Base-by-base conservation (phyloP, 2,888 invertebrate species). In the Tachystola acroxantha region DNA sequence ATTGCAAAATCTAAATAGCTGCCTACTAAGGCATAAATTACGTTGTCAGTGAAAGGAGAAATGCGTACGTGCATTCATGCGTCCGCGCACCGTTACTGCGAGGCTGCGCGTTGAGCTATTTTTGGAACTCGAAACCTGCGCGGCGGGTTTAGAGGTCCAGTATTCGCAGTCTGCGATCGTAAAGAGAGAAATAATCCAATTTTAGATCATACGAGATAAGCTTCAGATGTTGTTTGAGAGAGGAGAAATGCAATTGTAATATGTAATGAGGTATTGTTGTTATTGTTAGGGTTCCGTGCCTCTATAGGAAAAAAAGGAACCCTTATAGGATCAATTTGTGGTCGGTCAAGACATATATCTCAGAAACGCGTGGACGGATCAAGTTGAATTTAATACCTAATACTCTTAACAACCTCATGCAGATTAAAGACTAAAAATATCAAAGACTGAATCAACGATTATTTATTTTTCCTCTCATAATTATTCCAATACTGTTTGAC, bases 1-100 rank as follows among this genome's bases (percentile, higher is more conserved):
- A 27, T 27, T 11, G 10, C 27, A 27, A 12, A 13, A 25, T 31
- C 31, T 13, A 34, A 34, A 31, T 11, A 16, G 10, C 27, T 12
- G 13, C 20, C 31, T n/a, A 19, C 45, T 62, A 70, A 63, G 56
- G 71, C 68, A 47, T 57, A 77, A 57, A 67, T 64, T 67, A 54
- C 65, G 45, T 52, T 69, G 64, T 48, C 43, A 62, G 66, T 66
- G 66, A 70, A 70, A 78, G 75, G 79, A 73, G 81, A 81, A 80
- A 81, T 76, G 76, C 46, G 55, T 66, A 65, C 70, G 63, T 69
- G 70, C 56, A 44, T 49, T 48, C 48, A 46, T 57, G 65, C 64
- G 16, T 3, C 16, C 6, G 53, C 64, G 61, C 64, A 72, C 79
- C 77, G 77, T 78, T 79, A 77, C 51, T 48, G 45, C 34, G 46